phyloP scores from a whole-genome alignment of 2,797 vertebrate genomes.

The Spinibarbus caldwelli region DNA sequence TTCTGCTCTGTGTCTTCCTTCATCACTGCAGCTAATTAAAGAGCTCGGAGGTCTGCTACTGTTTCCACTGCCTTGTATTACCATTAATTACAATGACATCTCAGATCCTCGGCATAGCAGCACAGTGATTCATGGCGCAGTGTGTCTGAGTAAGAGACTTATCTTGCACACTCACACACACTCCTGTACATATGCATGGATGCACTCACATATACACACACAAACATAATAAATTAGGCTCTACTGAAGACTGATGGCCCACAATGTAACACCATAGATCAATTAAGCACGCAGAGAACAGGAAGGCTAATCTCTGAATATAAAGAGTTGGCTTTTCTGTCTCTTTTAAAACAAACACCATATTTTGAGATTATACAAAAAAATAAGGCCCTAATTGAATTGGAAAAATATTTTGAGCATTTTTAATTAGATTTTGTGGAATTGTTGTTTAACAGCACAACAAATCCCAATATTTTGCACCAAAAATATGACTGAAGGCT shows the following conservation, averaged over 20 bases:
- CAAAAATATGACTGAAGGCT: background rate
- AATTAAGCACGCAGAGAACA: constrained; percentile 20
- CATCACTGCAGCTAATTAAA: constrained; percentile 92
- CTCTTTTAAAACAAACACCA: background rate
- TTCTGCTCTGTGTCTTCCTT: constrained; percentile 89
- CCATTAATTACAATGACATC: constrained; percentile 93
- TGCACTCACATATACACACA: constrained; percentile 25
- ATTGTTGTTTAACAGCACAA: background rate
- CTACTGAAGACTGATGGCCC: constrained; percentile 43
- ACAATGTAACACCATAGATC: constrained; percentile 38
- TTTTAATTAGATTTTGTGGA: background rate
- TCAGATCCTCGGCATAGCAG: constrained; percentile 87
- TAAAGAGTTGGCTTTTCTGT: constrained; percentile 7
- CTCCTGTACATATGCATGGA: constrained; percentile 44
- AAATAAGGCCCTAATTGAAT: background rate
- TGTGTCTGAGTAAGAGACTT: constrained; percentile 69
- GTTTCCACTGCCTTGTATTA: constrained; percentile 91
- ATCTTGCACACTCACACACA: constrained; percentile 40
- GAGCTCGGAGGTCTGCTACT: constrained; percentile 89
- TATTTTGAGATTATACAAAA: background rate
- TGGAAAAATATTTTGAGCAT: background rate
- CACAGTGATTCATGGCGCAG: constrained; percentile 83
- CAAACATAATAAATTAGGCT: constrained; percentile 42
- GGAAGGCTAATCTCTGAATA: constrained; percentile 17
- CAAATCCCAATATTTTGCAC: no score